Evolutionary conservation across 2,113 vertebrate genomes (phyloP), one percentile per base, ranked within the genome.

Genomic region (Thryonomys swinderianus): DNA sequence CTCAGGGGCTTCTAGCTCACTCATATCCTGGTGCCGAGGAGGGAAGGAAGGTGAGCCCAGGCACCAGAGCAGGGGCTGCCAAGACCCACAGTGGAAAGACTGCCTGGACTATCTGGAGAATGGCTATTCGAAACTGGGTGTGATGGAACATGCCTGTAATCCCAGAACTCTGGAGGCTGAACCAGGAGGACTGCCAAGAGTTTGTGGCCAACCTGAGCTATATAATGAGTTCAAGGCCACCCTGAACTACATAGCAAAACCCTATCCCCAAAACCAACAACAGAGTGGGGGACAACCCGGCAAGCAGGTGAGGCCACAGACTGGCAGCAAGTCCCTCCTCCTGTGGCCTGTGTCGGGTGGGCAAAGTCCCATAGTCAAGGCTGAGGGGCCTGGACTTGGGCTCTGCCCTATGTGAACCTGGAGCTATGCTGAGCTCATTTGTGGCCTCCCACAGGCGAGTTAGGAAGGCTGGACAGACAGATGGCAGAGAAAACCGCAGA

Each of bases 21-120:
- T 79, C 53, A 91, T 85, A 94, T n/a, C 34, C 96, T 67, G 78
- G 96, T 89, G 32, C 53, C 0, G 76, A 74, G 95, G 84, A 93
- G 82, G 80, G 89, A 40, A 53, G 80, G 89, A 40, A 53, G 20
- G 67, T 25, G 45, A 93, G 84, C 89, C 9, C 88, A 76, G 37
- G 76, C 79, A 95, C 23, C 27, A 17, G 14, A 5, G 40, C 37
- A 71, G 16, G 55, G 4, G 21, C 57, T 48, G 42, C 62, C 66
- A 45, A 45, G n/a, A 55, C 40, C 23, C 51, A 45, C 25, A 16
- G 71, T 16, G 42, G 23, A 66, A 48, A 76, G 48, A 32, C 17
- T 48, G n/a, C 37, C 18, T 37, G 27, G 20, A 40, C 2, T 1
- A 0, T 18, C 51, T 10, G n/a, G 59, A 85, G 34, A 42, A 7